Evolutionary conservation across 2,797 vertebrate genomes (phyloP).

Genomic region (Lepus oiostolus): DNA sequence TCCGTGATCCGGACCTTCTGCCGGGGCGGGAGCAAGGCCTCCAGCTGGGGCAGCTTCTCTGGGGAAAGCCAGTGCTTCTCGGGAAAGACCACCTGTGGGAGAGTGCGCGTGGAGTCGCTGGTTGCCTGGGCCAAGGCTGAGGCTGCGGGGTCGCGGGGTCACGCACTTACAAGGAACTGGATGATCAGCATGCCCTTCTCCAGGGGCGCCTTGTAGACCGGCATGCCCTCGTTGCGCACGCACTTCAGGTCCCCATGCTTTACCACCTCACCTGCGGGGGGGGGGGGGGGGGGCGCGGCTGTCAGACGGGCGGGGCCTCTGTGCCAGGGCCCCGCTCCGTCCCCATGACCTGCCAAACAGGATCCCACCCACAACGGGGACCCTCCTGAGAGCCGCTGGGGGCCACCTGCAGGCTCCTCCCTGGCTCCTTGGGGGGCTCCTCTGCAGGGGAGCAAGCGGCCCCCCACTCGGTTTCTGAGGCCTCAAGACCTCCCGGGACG

Average conservation of each 20-base stretch:
- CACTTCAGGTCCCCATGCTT: slow-evolving; percentile 93
- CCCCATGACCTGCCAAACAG: too few relatives aligned
- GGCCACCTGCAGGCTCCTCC: too few relatives aligned
- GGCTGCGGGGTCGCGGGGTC: too few relatives aligned
- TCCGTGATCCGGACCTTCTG: slow-evolving; percentile 93
- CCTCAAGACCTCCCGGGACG: too few relatives aligned
- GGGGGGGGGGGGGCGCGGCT: background rate
- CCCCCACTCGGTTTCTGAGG: too few relatives aligned
- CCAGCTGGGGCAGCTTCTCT: slow-evolving; percentile 93
- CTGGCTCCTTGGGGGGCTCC: too few relatives aligned
- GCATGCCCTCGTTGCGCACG: slow-evolving; percentile 95
- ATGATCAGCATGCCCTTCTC: slow-evolving; percentile 95
- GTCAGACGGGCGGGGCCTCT: background rate
- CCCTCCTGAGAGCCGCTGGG: too few relatives aligned
- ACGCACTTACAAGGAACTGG: slow-evolving; percentile 92
- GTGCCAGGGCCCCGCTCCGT: too few relatives aligned
- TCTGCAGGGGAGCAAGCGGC: too few relatives aligned
- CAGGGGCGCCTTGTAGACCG: slow-evolving; percentile 93
- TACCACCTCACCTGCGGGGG: slow-evolving; percentile 93
- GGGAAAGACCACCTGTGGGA: slow-evolving; percentile 94
- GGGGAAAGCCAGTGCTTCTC: slow-evolving; percentile 94
- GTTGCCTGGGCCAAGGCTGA: too few relatives aligned
- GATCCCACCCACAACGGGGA: too few relatives aligned
- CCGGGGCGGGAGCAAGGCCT: slow-evolving; percentile 93
- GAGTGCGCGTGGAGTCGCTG: too few relatives aligned